Base-by-base conservation (phyloP, 2,888 invertebrate species). In the Andrena fulva region DNA sequence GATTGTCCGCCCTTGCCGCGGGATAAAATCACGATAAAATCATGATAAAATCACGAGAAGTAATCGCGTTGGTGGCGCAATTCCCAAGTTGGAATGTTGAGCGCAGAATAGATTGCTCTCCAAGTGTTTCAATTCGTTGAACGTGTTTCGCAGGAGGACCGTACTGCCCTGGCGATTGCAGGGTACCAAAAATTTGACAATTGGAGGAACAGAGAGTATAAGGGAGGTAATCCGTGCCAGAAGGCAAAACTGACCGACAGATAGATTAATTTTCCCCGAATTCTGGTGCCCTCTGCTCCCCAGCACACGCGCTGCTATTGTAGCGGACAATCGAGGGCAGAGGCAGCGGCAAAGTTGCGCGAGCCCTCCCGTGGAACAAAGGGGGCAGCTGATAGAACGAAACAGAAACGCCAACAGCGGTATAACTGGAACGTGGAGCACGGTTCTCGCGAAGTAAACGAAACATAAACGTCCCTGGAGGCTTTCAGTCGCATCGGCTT, bases 401-500 rank as follows among this genome's bases (percentile, higher is more conserved):
- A 72, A 50, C 62, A 63, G 52, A 54, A 62, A 52, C 33, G 24
- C 5, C 42, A 60, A 60, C 29, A 27, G 48, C 48, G 42, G 29
- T 69, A 27, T 16, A 56, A 56, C 54, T 56, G 24, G 52, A 29
- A 16, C 16, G 50, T 24, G 74, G 27, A 35, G 16, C 73, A 24
- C 64, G 56, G n/a, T 54, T 42, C 72, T 72, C 80, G 73, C 80
- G 84, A 74, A 78, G 73, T 80, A 74, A 80, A 82, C 80, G 82
- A 82, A 80, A 82, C 75, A 82, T 74, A 82, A 83, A 80, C 68
- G 78, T 71, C 80, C 78, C 72, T 31, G 35, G 69, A 74, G 56
- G 77, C 59, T 84, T 85, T 66, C 56, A 79, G 84, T 84, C 79
- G 72, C 77, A 84, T 85, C 85, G 80, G 77, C 77, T 84, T 67